phyloP scores from a whole-genome alignment of 2,888 invertebrate genomes.

The Trachelus troglodyta region DNA sequence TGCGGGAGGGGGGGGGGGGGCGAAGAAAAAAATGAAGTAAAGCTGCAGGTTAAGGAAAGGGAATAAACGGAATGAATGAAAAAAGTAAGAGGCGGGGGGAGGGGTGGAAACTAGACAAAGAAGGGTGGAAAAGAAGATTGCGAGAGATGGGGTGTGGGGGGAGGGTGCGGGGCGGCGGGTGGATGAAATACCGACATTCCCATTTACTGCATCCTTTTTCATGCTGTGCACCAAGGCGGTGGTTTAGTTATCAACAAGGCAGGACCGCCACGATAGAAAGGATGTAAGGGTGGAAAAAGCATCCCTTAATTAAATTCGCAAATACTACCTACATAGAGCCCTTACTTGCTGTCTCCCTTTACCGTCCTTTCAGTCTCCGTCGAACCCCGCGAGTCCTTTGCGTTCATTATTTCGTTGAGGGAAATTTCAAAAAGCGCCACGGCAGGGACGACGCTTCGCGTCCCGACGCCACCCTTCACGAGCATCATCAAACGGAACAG shows the following conservation, averaged over 20 bases:
- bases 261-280: not conserved
- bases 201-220: constrained; percentile 33
- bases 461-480: not conserved
- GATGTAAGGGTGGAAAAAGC: not conserved
- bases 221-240: not conserved
- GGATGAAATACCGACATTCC: constrained; percentile 1
- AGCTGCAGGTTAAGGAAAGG: not conserved
- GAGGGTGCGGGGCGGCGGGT: constrained; percentile 1
- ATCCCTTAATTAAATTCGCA: constrained; percentile 34
- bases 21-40: not conserved
- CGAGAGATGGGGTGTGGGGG: not conserved
- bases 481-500: not conserved
- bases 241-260: not conserved
- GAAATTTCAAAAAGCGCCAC: not conserved
- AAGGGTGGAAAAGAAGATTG: constrained; percentile 11
- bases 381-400: not conserved
- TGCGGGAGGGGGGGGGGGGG: not conserved
- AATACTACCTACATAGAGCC: not conserved
- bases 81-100: not conserved
- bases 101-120: not conserved
- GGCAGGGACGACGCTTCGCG: not conserved
- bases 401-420: not conserved
- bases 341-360: constrained; percentile 1
- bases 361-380: not conserved
- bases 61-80: constrained; percentile 7